Evolutionary conservation across 1,140 invertebrate species (phyloP).

Genomic region (Chymomyza costata): DNA sequence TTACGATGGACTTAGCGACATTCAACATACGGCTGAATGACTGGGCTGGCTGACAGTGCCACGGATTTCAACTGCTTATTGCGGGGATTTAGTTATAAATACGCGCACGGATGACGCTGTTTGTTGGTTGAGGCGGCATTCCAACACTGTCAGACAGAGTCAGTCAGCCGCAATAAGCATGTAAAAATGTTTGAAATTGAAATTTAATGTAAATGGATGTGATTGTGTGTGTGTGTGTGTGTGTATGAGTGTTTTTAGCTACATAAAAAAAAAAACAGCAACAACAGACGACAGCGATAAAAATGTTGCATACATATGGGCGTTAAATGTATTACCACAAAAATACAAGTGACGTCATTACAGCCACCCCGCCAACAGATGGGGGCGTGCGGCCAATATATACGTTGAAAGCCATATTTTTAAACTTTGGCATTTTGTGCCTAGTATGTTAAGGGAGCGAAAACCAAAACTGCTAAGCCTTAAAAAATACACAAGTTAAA

Average conservation of each 20-base stretch:
- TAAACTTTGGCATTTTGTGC: neutral
- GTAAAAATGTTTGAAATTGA: constrained; percentile 47
- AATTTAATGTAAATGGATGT: constrained; percentile 65
- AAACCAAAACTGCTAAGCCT: constrained; percentile 17
- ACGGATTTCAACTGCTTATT: constrained; percentile 65
- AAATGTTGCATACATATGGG: constrained; percentile 44
- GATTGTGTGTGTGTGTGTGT: constrained; percentile 1
- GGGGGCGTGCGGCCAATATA: too few species aligned
- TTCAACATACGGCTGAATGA: constrained; percentile 56
- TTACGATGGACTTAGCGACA: constrained; percentile 62
- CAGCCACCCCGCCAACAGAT: too few species aligned
- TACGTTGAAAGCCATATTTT: too few species aligned
- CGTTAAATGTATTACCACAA: constrained; percentile 6
- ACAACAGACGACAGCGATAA: constrained; percentile 20
- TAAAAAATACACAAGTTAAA: too few species aligned
- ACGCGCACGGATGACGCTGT: neutral
- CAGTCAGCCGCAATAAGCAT: constrained; percentile 22
- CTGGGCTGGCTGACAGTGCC: constrained; percentile 30
- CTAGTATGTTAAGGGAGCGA: too few species aligned
- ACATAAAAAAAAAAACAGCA: neutral
- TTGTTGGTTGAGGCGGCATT: constrained; percentile 8
- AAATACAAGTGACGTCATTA: too few species aligned
- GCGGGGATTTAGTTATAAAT: constrained; percentile 68
- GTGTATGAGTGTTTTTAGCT: constrained; percentile 3
- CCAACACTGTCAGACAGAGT: constrained; percentile 7